Evolutionary conservation across 1,140 invertebrate species (phyloP).

Genomic region (Homalodisca vitripennis): DNA sequence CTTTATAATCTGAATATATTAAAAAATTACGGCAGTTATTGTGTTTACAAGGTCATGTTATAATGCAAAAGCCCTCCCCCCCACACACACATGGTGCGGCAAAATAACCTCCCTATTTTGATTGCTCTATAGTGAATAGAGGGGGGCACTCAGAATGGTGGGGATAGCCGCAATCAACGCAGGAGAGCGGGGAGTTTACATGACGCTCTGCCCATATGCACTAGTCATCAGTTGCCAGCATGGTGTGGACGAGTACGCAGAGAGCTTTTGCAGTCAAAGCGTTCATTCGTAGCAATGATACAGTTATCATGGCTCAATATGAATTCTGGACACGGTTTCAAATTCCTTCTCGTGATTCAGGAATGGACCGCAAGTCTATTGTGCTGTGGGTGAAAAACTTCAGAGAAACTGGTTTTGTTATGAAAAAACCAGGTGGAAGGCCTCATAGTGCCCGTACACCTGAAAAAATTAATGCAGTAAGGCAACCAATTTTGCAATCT

Average conservation of each 20-base stretch:
- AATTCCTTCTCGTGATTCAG: too few relatives aligned
- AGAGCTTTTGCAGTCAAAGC: constrained; percentile 24
- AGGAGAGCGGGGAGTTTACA: constrained; percentile 1
- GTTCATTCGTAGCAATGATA: constrained; percentile 11
- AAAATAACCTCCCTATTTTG: not conserved
- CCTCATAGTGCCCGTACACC: too few relatives aligned
- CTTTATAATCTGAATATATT: too few relatives aligned
- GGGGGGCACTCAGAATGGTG: not conserved
- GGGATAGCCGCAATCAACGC: not conserved
- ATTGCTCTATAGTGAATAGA: not conserved
- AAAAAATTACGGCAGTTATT: too few relatives aligned
- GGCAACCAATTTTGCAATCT: constrained; percentile 29
- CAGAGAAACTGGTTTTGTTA: too few relatives aligned
- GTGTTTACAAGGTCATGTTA: too few relatives aligned
- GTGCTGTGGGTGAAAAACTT: too few relatives aligned
- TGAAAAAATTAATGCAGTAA: constrained; percentile 29
- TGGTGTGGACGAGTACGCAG: constrained; percentile 16
- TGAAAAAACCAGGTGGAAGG: constrained; percentile 16
- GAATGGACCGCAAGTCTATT: too few relatives aligned
- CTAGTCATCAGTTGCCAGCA: not conserved
- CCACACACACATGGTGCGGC: not conserved
- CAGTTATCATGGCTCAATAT: constrained; percentile 4
- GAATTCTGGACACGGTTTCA: constrained; percentile 18
- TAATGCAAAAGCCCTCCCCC: too few relatives aligned
- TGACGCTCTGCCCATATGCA: not conserved